Percentiles rank a stretch among this genome's conserved stretches.
phyloP scores from a whole-genome alignment of 2,888 invertebrate genomes.

The Gerris lacustris region DNA sequence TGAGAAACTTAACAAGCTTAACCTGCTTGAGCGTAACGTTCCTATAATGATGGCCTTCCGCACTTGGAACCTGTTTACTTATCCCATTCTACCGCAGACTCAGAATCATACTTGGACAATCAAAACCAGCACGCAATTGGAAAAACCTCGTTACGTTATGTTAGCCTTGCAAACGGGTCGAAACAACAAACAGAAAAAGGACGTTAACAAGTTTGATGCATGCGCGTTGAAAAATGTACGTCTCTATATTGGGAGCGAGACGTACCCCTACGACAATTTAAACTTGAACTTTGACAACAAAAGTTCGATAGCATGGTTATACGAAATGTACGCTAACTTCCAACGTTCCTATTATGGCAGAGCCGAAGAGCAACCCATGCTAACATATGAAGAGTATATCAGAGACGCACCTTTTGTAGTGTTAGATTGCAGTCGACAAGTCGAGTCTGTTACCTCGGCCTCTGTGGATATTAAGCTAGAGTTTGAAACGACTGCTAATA shows the following conservation, averaged over 20 bases:
- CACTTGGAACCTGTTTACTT: conserved; percentile 36
- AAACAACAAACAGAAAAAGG: conserved; percentile 30
- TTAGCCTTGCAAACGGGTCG: conserved; percentile 35
- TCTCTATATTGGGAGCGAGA: conserved; percentile 34
- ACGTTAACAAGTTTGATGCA: conserved; percentile 29
- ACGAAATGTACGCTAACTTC: conserved; percentile 16
- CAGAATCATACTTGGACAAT: conserved; percentile 33
- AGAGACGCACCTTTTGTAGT: conserved; percentile 9
- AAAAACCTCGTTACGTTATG: conserved; percentile 36
- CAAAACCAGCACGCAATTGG: conserved; percentile 33
- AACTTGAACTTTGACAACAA: conserved; percentile 32
- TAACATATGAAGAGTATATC: conserved; percentile 11
- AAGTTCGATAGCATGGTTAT: conserved; percentile 15
- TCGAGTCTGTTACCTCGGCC: not conserved
- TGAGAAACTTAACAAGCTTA: conserved; percentile 28
- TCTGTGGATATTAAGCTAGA: conserved; percentile 12
- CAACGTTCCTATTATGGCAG: conserved; percentile 27
- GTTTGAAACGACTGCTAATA: conserved; percentile 9
- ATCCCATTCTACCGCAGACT: conserved; percentile 34
- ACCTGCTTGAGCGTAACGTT: conserved; percentile 20
- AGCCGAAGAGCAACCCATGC: conserved; percentile 32
- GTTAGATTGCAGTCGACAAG: conserved; percentile 13
- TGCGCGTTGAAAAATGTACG: conserved; percentile 35
- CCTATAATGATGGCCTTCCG: conserved; percentile 31
- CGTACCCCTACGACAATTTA: conserved; percentile 35